These are phyloP conservation scores for Drosophila nr. medialis DNA, from an alignment of 2,888 invertebrate genomes.

Conservation along the genomic window DNA sequence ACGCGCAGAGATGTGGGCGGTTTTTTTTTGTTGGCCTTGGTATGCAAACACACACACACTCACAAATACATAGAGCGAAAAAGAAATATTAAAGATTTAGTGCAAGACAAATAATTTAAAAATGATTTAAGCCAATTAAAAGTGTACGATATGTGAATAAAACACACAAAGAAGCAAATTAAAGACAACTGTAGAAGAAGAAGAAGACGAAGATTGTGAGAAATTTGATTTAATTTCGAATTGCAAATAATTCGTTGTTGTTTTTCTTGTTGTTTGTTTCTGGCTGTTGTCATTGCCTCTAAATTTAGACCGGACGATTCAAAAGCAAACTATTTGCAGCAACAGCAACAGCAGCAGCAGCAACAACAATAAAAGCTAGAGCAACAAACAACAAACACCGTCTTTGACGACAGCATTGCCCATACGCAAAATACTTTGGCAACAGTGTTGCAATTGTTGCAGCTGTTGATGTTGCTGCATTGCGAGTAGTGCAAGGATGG, in stretches of 20 bases:
- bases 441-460: conserved; percentile 5
- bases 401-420: conserved; percentile 31
- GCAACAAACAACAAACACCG: conserved; percentile 9
- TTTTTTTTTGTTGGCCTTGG: conserved; percentile 50
- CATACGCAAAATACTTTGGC: neutral
- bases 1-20: conserved; percentile 69
- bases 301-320: conserved; percentile 63
- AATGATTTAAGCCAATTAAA: conserved; percentile 78
- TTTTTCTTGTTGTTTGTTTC: conserved; percentile 7
- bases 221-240: conserved; percentile 31
- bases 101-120: conserved; percentile 71
- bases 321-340: conserved; percentile 59
- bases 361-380: conserved; percentile 1
- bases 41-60: conserved; percentile 21
- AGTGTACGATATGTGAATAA: conserved; percentile 32
- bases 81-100: conserved; percentile 25
- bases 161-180: conserved; percentile 7
- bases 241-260: conserved; percentile 70
- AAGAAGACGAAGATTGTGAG: conserved; percentile 21
- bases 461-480: neutral
- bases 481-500: neutral
- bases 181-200: conserved; percentile 7
- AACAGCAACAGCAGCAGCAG: conserved; percentile 19
- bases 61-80: neutral
- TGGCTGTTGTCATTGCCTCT: conserved; percentile 66